These are phyloP conservation scores for Macrosiphum euphorbiae DNA, from an alignment of 2,888 invertebrate species.

Conservation along the genomic window DNA sequence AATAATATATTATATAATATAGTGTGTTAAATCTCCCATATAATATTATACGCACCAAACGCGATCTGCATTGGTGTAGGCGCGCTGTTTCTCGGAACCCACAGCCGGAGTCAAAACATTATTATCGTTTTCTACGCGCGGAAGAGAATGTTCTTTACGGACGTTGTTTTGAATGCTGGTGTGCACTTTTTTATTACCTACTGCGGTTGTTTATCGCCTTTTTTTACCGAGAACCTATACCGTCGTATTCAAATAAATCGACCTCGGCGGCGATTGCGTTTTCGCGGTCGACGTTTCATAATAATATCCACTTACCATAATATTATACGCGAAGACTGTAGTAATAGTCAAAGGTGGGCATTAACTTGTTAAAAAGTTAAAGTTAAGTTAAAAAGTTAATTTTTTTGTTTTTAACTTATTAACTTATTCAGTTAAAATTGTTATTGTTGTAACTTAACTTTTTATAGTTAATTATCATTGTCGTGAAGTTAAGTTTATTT, in stretches of 20 bases:
- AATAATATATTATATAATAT: too few species aligned
- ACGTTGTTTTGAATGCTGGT: neutral
- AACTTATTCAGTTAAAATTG: too few species aligned
- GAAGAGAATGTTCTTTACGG: neutral
- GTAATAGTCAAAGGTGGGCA: too few species aligned
- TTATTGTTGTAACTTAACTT: too few species aligned
- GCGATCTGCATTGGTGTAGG: neutral
- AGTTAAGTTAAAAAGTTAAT: too few species aligned
- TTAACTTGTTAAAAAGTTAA: too few species aligned
- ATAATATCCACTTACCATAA: neutral
- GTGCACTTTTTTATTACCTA: neutral
- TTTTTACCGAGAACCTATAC: neutral
- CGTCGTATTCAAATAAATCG: neutral
- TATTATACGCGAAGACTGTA: too few species aligned
- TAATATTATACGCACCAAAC: neutral
- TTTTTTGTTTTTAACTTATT: too few species aligned
- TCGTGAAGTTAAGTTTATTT: too few species aligned
- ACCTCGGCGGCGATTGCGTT: neutral
- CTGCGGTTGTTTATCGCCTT: neutral
- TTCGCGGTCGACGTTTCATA: neutral
- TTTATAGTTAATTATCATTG: too few species aligned
- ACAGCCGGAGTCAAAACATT: neutral
- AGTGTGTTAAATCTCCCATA: neutral
- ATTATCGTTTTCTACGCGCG: neutral
- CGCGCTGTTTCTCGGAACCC: neutral